These are phyloP conservation scores for Autographa pulchrina DNA, from an alignment of 2,888 invertebrate species.

Conservation along the genomic window DNA sequence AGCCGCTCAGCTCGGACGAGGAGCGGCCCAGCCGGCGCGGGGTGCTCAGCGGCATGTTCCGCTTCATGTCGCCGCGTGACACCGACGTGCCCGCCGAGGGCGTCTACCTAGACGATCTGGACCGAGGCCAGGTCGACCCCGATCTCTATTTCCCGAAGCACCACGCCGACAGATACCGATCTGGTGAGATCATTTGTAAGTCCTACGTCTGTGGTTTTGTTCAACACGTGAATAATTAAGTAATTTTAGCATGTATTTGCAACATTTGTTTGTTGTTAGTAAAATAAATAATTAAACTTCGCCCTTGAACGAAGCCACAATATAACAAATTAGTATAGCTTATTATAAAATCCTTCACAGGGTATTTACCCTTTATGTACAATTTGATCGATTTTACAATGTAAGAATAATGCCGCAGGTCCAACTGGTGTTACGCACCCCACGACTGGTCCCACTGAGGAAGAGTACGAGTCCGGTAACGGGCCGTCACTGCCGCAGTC, in stretches of 20 bases:
- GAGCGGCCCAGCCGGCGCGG: constrained; percentile 88
- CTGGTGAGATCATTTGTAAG: constrained; percentile 73
- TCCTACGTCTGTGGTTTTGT: constrained; percentile 54
- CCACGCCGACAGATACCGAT: constrained; percentile 84
- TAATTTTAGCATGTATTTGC: constrained; percentile 28
- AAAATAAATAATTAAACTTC: background rate
- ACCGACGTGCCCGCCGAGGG: constrained; percentile 91
- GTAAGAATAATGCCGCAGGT: constrained; percentile 13
- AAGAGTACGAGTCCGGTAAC: constrained; percentile 98
- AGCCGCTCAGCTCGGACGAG: constrained; percentile 87
- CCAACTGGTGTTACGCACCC: constrained; percentile 49
- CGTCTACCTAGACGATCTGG: constrained; percentile 97
- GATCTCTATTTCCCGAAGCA: constrained; percentile 97
- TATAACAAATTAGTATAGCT: background rate
- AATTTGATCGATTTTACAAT: background rate
- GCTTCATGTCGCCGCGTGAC: constrained; percentile 92
- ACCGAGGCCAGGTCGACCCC: constrained; percentile 97
- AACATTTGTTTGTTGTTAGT: background rate
- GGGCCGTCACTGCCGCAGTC: constrained; percentile 98
- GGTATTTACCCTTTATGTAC: background rate
- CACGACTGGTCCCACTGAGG: constrained; percentile 91
- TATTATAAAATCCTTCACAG: background rate
- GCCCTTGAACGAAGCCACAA: background rate
- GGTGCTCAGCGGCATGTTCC: constrained; percentile 97
- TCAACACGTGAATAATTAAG: constrained; percentile 29